Conservation (phyloP, 1,140 invertebrate genomes). For the Orius insidiosus region DNA sequence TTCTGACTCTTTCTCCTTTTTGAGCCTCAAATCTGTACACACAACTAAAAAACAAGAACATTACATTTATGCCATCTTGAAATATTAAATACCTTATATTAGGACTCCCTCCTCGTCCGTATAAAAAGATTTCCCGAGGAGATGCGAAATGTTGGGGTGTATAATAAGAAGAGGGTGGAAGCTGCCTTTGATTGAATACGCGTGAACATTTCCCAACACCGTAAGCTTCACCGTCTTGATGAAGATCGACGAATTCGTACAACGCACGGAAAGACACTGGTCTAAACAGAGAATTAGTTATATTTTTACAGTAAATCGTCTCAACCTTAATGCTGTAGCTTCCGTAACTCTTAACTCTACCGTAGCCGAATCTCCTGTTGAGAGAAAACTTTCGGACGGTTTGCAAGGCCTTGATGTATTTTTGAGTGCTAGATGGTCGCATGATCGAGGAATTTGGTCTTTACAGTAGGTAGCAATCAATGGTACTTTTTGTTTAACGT, state of each 20-base stretch:
- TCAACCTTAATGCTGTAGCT: constrained; percentile 59
- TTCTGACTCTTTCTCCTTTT: constrained; percentile 52
- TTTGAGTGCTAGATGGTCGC: constrained; percentile 50
- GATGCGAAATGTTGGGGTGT: constrained; percentile 42
- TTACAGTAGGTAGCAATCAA: constrained; percentile 59
- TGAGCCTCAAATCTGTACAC: constrained; percentile 69
- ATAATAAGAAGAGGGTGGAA: constrained; percentile 23
- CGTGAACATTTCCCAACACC: constrained; percentile 43
- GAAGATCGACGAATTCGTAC: constrained; percentile 78
- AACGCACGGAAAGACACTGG: constrained; percentile 65
- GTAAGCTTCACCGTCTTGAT: constrained; percentile 62
- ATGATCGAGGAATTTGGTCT: constrained; percentile 54
- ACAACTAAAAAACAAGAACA: constrained; percentile 40
- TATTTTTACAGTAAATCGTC: neutral
- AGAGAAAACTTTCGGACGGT: constrained; percentile 65
- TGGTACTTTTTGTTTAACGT: constrained; percentile 36
- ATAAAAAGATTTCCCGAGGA: constrained; percentile 66
- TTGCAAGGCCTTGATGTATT: constrained; percentile 50
- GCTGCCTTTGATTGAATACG: constrained; percentile 31
- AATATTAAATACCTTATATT: constrained; percentile 64
- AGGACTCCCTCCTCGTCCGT: constrained; percentile 60
- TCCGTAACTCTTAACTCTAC: constrained; percentile 60
- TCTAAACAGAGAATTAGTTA: constrained; percentile 32
- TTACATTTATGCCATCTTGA: neutral
- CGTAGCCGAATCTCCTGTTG: constrained; percentile 58